These are phyloP conservation scores for Crypturellus undulatus DNA, from an alignment of 2,113 vertebrate species.

Conservation along the genomic window DNA sequence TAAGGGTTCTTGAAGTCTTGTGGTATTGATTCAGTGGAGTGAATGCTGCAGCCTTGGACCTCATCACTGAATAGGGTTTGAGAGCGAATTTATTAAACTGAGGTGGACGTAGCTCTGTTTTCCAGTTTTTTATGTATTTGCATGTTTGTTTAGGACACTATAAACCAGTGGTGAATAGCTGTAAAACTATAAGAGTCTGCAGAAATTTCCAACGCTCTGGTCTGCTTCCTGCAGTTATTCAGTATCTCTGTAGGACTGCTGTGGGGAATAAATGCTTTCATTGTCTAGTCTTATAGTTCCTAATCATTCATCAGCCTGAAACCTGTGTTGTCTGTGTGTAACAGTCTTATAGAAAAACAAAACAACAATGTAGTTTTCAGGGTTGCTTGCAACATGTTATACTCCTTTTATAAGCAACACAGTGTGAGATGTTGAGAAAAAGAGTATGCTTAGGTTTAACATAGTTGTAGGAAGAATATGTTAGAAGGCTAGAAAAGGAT, in stretches of 20 bases:
- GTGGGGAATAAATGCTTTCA: not conserved
- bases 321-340: not conserved
- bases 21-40: constrained; percentile 12
- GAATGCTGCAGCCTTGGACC: constrained; percentile 1
- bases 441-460: not conserved
- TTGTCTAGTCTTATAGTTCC: not conserved
- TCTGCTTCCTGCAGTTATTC: not conserved
- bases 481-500: not conserved
- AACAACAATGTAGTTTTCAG: not conserved
- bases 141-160: not conserved
- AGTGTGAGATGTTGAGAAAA: not conserved
- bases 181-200: not conserved
- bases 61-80: not conserved
- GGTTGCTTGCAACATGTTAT: not conserved
- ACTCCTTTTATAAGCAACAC: not conserved
- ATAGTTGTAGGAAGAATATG: not conserved
- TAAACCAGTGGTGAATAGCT: not conserved
- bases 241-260: not conserved
- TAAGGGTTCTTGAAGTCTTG: constrained; percentile 1
- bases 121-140: not conserved
- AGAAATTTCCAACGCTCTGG: not conserved
- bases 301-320: not conserved
- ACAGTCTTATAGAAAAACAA: not conserved
- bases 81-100: not conserved
- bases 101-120: not conserved